Evolutionary conservation across 2,113 vertebrate genomes (phyloP), one percentile per base, ranked within the genome.

Genomic region (Cryptotis parvus): DNA sequence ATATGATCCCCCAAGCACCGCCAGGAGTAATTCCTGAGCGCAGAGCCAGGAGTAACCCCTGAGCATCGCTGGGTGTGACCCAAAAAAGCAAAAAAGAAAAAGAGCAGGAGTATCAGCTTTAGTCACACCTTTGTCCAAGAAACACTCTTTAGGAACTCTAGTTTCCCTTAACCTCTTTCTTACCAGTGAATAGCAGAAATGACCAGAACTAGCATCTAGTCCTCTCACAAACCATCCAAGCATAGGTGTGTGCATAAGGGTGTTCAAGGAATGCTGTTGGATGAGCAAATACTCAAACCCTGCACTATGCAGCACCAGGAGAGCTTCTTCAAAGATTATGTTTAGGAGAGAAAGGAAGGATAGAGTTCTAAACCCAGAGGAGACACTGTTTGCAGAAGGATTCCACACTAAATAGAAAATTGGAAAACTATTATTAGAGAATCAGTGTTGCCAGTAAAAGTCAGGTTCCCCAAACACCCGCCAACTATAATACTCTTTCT

Each of bases 131-230:
- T 29, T 58, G 15, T 78, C 70, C 24, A 58, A 24, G 12, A 63
- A 65, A 6, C 1, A 29, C 7, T 35, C 11, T 33, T 20, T 45
- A 6, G 35, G 8, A 79, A 14, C 9, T 35, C 27, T 49, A 76
- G 22, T 2, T 12, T 45, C 52, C 31, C 15, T 24, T 63, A 18
- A 29, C 6, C 39, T 33, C 20, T 69, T 37, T 68, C 41, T 55
- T 10, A 33, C 39, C 15, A 9, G 15, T 20, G 55, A 72, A 41
- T 73, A 55, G 35, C 2, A 66, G 33, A 41, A 86, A 58, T 43
- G 15, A 1, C 0, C 0, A 24, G 20, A 20, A n/a, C 68, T 15
- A 5, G 5, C 1, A 72, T 45, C 18, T 35, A n/a, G 31, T 39
- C 29, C 37, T 10, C 16, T 18, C 41, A 39, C n/a, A 43, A 15